These are phyloP conservation scores for Kryphioiulus occultus DNA, from an alignment of 2,888 invertebrate genomes.

Conservation along the genomic window DNA sequence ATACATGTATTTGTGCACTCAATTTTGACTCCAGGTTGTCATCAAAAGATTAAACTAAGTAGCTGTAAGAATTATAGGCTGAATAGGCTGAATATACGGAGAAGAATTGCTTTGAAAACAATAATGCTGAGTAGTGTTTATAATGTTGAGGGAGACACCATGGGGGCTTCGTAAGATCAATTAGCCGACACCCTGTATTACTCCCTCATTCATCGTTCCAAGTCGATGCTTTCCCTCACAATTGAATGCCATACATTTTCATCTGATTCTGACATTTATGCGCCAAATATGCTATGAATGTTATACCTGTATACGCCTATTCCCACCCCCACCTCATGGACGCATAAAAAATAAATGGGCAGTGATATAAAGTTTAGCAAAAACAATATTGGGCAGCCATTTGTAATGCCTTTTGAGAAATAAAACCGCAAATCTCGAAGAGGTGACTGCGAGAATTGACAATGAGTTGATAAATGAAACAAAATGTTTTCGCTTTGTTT, in stretches of 20 bases:
- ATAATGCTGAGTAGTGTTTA: no score
- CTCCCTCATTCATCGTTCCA: background rate
- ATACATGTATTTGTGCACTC: no score
- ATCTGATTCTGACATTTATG: background rate
- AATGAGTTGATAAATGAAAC: constrained; percentile 23
- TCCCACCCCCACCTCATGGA: background rate
- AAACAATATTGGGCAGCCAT: constrained; percentile 23
- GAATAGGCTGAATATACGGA: no score
- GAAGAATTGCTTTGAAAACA: no score
- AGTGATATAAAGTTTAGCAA: background rate
- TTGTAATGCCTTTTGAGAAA: constrained; percentile 13
- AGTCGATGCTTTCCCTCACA: background rate
- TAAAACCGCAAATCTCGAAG: constrained; percentile 23
- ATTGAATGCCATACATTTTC: background rate
- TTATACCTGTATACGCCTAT: background rate
- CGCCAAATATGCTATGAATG: background rate
- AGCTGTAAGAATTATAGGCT: no score
- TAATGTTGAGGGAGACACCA: background rate
- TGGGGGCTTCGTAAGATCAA: background rate
- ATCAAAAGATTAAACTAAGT: no score
- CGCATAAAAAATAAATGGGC: background rate
- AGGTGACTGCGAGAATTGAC: constrained; percentile 23
- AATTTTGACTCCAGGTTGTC: no score
- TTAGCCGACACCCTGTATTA: background rate
- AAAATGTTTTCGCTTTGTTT: constrained; percentile 17